A percentile compares a stretch with the other conserved stretches of the same genome.
Evolutionary conservation across 1,140 invertebrate species (phyloP).

Genomic region (Leptinotarsa undecemlineata): DNA sequence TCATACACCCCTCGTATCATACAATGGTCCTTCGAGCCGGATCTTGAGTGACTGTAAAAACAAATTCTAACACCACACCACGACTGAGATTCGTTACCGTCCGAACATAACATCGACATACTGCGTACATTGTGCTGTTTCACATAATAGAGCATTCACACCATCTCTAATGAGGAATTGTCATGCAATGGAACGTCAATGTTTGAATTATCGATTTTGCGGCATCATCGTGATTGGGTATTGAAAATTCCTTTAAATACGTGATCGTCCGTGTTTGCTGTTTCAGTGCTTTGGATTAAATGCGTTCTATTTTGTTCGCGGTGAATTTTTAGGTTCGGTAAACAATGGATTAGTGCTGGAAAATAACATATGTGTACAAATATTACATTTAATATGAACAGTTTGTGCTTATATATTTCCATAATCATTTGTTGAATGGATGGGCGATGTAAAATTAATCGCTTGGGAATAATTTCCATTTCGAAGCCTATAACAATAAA

Average conservation of each 20-base stretch:
- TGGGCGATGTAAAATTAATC: too few species aligned
- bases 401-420: too few species aligned
- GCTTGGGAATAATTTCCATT: too few species aligned
- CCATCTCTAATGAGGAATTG: constrained; percentile 39
- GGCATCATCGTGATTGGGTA: not conserved
- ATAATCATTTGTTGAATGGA: too few species aligned
- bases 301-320: too few species aligned
- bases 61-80: not conserved
- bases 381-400: too few species aligned
- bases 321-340: too few species aligned
- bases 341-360: too few species aligned
- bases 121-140: constrained; percentile 34
- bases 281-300: too few species aligned
- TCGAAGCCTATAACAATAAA: too few species aligned
- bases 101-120: constrained; percentile 26
- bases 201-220: constrained; percentile 15
- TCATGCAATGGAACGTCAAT: constrained; percentile 31
- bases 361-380: too few species aligned
- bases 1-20: too few species aligned
- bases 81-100: constrained; percentile 11
- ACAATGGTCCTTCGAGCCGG: not conserved
- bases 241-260: constrained; percentile 7
- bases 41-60: not conserved
- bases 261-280: not conserved
- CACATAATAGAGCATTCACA: constrained; percentile 41